These are phyloP conservation scores for Ophonus ardosiacus DNA, from an alignment of 2,888 invertebrate species.

Conservation along the genomic window DNA sequence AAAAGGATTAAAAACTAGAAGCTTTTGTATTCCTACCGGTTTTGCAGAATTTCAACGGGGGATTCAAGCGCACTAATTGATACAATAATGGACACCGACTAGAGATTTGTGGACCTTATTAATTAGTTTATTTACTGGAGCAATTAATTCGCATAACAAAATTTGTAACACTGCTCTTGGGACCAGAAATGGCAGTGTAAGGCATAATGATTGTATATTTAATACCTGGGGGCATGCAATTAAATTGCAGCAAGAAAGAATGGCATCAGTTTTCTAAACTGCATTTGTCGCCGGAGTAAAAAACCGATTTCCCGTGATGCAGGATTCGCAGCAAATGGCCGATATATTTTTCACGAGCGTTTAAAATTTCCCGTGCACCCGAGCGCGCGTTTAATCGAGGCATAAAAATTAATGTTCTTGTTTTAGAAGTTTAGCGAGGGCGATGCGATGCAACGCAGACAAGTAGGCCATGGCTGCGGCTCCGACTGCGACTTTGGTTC, in stretches of 20 bases:
- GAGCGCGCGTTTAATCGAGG: conserved; percentile 50
- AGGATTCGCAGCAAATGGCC: conserved; percentile 41
- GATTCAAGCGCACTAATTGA: background rate
- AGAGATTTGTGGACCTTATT: background rate
- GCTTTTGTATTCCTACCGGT: background rate
- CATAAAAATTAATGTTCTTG: conserved; percentile 55
- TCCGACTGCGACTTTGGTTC: background rate
- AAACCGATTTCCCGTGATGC: conserved; percentile 12
- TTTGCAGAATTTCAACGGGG: background rate
- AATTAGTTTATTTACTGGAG: conserved; percentile 38
- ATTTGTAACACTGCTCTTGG: conserved; percentile 26
- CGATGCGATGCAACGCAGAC: conserved; percentile 18
- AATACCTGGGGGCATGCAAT: background rate
- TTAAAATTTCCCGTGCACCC: conserved; percentile 40
- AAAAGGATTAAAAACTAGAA: no score
- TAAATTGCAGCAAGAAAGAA: background rate
- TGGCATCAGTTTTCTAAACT: background rate
- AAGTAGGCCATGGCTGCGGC: conserved; percentile 26
- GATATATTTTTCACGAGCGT: conserved; percentile 50
- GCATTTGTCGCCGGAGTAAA: conserved; percentile 37
- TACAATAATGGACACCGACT: background rate
- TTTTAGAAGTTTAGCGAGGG: conserved; percentile 47
- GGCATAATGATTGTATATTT: conserved; percentile 24
- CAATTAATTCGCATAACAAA: conserved; percentile 45
- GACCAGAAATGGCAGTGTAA: background rate